These are phyloP conservation scores for Drosophila funebris DNA, from an alignment of 1,140 invertebrate species.

Conservation along the genomic window DNA sequence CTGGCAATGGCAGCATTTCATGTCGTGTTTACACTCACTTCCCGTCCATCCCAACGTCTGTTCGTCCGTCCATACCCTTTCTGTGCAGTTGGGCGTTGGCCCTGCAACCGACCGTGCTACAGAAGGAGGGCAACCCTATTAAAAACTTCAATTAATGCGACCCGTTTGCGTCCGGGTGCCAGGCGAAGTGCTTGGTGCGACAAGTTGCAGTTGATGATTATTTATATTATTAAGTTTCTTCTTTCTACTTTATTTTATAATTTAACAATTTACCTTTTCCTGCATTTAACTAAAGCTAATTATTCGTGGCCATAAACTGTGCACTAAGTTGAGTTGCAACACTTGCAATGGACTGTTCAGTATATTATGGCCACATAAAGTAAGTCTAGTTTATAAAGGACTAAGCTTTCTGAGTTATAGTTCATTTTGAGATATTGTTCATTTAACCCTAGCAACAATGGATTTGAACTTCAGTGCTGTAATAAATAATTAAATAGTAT, in stretches of 20 bases:
- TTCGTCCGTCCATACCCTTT: not conserved
- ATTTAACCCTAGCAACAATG: no score
- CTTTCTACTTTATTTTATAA: slow-evolving; percentile 37
- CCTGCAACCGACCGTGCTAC: not conserved
- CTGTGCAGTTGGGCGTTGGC: not conserved
- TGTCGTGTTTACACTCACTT: slow-evolving; percentile 81
- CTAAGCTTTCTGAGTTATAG: not conserved
- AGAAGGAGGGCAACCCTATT: slow-evolving; percentile 61
- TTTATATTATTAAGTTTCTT: slow-evolving; percentile 78
- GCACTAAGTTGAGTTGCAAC: not conserved
- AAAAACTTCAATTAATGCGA: slow-evolving; percentile 71
- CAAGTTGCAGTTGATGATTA: slow-evolving; percentile 63
- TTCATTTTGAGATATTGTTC: no score
- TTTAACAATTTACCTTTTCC: slow-evolving; percentile 61
- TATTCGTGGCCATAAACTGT: slow-evolving; percentile 18
- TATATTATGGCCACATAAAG: not conserved
- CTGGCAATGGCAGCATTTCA: slow-evolving; percentile 65
- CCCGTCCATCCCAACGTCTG: slow-evolving; percentile 34
- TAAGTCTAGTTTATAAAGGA: not conserved
- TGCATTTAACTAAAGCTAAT: slow-evolving; percentile 27
- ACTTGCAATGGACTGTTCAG: not conserved
- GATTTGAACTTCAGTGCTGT: no score
- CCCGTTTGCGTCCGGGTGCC: slow-evolving; percentile 22
- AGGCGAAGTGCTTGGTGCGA: slow-evolving; percentile 48
- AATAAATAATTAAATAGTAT: no score